phyloP scores from a whole-genome alignment of 2,888 invertebrate species.

The Spodoptera exigua region DNA sequence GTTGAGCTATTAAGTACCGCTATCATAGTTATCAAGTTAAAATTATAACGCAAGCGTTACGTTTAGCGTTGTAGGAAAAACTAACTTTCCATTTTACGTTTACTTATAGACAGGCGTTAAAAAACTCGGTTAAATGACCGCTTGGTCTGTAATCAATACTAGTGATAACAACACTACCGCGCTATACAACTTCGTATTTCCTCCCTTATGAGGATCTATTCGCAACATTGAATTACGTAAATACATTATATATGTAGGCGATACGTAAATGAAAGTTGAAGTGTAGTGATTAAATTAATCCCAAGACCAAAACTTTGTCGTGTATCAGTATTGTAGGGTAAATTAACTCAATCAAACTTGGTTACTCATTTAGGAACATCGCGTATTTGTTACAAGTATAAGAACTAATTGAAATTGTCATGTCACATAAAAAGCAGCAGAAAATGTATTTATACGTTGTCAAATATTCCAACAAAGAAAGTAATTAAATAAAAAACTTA shows the following conservation, averaged over 20 bases:
- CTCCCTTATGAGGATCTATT: slow-evolving; percentile 28
- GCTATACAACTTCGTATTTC: slow-evolving; percentile 43
- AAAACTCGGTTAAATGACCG: slow-evolving; percentile 55
- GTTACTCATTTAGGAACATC: too few species aligned
- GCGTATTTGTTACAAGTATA: too few species aligned
- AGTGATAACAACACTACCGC: slow-evolving; percentile 62
- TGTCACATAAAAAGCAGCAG: too few species aligned
- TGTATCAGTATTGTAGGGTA: too few species aligned
- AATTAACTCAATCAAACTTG: too few species aligned
- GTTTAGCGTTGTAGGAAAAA: slow-evolving; percentile 52
- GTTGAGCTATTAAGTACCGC: slow-evolving; percentile 12
- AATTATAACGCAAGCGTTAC: slow-evolving; percentile 49
- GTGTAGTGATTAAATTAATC: neutral
- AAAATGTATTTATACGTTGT: too few species aligned
- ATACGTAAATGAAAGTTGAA: neutral
- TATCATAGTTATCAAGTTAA: slow-evolving; percentile 34
- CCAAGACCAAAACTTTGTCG: too few species aligned
- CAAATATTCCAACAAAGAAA: neutral
- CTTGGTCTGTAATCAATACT: slow-evolving; percentile 57
- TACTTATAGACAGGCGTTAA: slow-evolving; percentile 52
- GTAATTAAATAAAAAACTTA: slow-evolving; percentile 18
- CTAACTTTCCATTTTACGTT: slow-evolving; percentile 60
- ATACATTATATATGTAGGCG: neutral
- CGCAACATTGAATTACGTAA: neutral
- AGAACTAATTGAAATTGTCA: too few species aligned